Percentiles rank a stretch among this genome's conserved stretches.
Evolutionary conservation across 1,140 invertebrate genomes (phyloP).

Genomic region (Drepana arcuata): DNA sequence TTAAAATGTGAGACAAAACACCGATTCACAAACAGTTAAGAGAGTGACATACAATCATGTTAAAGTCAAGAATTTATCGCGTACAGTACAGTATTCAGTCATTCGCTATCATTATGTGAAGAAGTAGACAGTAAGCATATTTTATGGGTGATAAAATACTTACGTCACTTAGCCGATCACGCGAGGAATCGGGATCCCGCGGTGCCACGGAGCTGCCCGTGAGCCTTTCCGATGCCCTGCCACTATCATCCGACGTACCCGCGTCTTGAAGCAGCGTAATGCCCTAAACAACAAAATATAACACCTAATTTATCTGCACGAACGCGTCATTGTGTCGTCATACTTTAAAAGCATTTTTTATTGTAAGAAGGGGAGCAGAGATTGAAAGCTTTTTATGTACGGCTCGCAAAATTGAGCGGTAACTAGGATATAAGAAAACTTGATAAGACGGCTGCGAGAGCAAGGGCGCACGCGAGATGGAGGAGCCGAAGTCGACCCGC

Average conservation of each 20-base stretch:
- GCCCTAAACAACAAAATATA: conserved; percentile 59
- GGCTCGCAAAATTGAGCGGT: conserved; percentile 52
- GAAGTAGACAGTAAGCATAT: too few species aligned
- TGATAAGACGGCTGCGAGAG: conserved; percentile 42
- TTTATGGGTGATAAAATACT: conserved; percentile 68
- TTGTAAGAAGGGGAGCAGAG: conserved; percentile 17
- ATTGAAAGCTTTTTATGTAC: conserved; percentile 39
- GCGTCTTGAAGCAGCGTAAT: conserved; percentile 79
- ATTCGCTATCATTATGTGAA: too few species aligned
- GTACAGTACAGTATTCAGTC: too few species aligned
- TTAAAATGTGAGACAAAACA: too few species aligned
- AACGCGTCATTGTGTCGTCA: conserved; percentile 15
- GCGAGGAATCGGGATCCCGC: conserved; percentile 82
- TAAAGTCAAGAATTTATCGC: too few species aligned
- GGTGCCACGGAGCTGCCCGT: conserved; percentile 81
- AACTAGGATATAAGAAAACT: conserved; percentile 61
- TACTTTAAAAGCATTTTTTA: conserved; percentile 37
- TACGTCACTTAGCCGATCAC: conserved; percentile 86
- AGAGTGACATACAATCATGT: too few species aligned
- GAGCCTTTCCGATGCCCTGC: conserved; percentile 81
- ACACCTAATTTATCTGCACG: conserved; percentile 3
- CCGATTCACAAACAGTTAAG: too few species aligned
- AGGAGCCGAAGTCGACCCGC: conserved; percentile 38
- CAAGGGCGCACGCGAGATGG: conserved; percentile 28
- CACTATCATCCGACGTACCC: conserved; percentile 84